Evolutionary conservation across 2,797 vertebrate genomes (phyloP).

Genomic region (Sebastes kiyomatsui): DNA sequence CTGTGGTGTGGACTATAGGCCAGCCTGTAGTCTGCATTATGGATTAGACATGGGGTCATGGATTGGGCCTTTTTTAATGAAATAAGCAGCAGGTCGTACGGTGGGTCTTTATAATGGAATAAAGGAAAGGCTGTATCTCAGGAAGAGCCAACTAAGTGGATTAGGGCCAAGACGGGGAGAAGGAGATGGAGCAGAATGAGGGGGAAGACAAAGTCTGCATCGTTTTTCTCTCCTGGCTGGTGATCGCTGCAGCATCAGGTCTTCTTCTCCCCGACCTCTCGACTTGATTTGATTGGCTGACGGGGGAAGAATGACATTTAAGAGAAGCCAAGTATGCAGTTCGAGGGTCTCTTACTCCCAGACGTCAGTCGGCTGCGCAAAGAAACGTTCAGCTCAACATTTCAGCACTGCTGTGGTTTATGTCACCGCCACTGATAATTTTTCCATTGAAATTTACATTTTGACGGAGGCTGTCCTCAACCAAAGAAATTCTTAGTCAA

Average conservation of each 20-base stretch:
- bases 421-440: neutral
- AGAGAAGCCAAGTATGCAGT: slow-evolving; percentile 45
- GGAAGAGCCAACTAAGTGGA: slow-evolving; percentile 82
- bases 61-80: slow-evolving; percentile 80
- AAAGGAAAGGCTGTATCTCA: slow-evolving; percentile 75
- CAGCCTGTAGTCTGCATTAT: slow-evolving; percentile 63
- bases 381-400: slow-evolving; percentile 7
- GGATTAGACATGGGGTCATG: slow-evolving; percentile 72
- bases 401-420: neutral
- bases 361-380: slow-evolving; percentile 37
- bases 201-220: slow-evolving; percentile 60
- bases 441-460: slow-evolving; percentile 6
- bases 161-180: slow-evolving; percentile 71
- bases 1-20: slow-evolving; percentile 34
- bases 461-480: neutral
- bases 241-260: slow-evolving; percentile 64
- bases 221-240: slow-evolving; percentile 59
- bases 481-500: neutral
- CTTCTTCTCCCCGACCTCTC: slow-evolving; percentile 51
- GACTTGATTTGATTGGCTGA: slow-evolving; percentile 72
- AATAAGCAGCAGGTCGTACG: slow-evolving; percentile 79
- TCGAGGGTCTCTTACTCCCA: slow-evolving; percentile 39
- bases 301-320: slow-evolving; percentile 59
- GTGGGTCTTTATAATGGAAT: slow-evolving; percentile 81
- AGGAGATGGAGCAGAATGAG: slow-evolving; percentile 72